Evolutionary conservation across 1,140 invertebrate species (phyloP).

Genomic region (Drosophila jambulina): DNA sequence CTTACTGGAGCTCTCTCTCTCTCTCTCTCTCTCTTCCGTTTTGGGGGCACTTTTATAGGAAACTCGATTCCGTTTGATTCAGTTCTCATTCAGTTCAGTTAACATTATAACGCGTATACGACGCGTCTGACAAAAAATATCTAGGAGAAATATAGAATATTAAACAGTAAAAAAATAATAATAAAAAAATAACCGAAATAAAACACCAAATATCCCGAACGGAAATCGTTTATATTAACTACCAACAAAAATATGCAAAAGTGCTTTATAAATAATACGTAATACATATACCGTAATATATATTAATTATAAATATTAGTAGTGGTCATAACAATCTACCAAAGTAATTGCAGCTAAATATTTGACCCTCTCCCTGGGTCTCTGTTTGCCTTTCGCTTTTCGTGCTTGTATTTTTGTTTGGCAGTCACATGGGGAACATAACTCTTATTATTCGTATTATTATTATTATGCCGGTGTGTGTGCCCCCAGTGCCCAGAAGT

Average conservation of each 20-base stretch:
- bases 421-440: constrained; percentile 37
- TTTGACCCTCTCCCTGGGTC: constrained; percentile 10
- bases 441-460: neutral
- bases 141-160: constrained; percentile 26
- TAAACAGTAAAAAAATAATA: constrained; percentile 20
- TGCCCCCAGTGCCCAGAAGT: constrained; percentile 2
- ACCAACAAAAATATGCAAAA: constrained; percentile 3
- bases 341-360: constrained; percentile 48
- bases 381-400: constrained; percentile 45
- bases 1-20: constrained; percentile 9
- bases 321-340: constrained; percentile 27
- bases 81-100: constrained; percentile 68
- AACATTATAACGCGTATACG: constrained; percentile 74
- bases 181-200: constrained; percentile 1
- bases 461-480: constrained; percentile 22
- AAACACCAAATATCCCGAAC: neutral
- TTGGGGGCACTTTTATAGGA: constrained; percentile 61
- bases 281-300: constrained; percentile 22
- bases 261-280: constrained; percentile 63
- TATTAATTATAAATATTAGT: constrained; percentile 23
- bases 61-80: constrained; percentile 51
- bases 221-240: constrained; percentile 54
- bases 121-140: constrained; percentile 51
- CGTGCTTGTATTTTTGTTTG: constrained; percentile 29
- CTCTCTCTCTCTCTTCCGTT: constrained; percentile 21